These are phyloP conservation scores for Pogonomyrmex barbatus DNA, from an alignment of 1,140 invertebrate genomes.

Conservation along the genomic window DNA sequence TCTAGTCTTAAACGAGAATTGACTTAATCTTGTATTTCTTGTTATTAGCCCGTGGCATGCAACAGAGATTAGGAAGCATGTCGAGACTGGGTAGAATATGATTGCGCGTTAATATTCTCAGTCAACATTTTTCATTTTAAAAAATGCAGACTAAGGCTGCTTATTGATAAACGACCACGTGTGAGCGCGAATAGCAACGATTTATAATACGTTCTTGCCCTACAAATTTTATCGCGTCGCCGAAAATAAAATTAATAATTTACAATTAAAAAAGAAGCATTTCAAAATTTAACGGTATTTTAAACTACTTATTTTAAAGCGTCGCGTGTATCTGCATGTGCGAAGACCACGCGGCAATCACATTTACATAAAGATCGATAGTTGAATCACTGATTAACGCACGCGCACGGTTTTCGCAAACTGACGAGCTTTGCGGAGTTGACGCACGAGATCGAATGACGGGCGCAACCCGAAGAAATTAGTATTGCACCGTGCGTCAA, in stretches of 20 bases:
- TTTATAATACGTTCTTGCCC: neutral
- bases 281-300: neutral
- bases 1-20: slow-evolving; percentile 17
- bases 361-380: slow-evolving; percentile 41
- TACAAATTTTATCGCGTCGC: neutral
- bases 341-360: neutral
- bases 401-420: slow-evolving; percentile 46
- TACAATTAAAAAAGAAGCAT: neutral
- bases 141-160: neutral
- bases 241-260: neutral
- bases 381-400: slow-evolving; percentile 44
- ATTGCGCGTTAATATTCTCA: slow-evolving; percentile 3
- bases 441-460: slow-evolving; percentile 60
- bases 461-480: slow-evolving; percentile 64
- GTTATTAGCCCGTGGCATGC: slow-evolving; percentile 32
- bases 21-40: neutral
- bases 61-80: neutral
- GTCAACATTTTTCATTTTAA: slow-evolving; percentile 10
- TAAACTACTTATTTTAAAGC: neutral
- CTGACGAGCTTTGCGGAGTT: slow-evolving; percentile 44
- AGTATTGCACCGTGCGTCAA: slow-evolving; percentile 59
- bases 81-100: neutral
- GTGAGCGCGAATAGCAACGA: neutral
- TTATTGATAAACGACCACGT: slow-evolving; percentile 15
- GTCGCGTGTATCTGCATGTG: neutral